Evolutionary conservation across 2,113 vertebrate genomes (phyloP), one percentile per base, ranked within the genome.

Genomic region (Tachysurus fulvidraco): DNA sequence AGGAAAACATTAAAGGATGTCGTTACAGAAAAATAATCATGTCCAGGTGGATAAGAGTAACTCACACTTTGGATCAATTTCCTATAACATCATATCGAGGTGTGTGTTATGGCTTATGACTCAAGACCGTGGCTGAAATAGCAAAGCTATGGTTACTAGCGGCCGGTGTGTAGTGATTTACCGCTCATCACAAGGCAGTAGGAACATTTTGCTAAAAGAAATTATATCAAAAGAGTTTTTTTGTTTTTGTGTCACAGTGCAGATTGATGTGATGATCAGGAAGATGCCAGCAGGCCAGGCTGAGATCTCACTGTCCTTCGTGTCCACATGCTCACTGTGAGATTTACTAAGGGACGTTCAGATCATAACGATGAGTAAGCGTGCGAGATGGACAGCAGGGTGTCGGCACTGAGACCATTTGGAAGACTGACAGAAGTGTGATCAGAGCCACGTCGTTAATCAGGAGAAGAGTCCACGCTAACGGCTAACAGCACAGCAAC

Each of bases 351-450:
- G 65, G 86, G 90, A 88, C 23, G 46, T 89, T 89, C 86, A 77
- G 92, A 90, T 92, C 90, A 91, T 95, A 93, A 92, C 89, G 90
- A 93, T 94, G 93, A 94, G 86, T 90, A 89, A 95, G 93, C 93
- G 92, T 86, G 83, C 46, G 85, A 92, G 93, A 94, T 88, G 88
- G 90, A 91, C 87, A 88, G 91, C 86, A 88, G 64, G 85, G 89
- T 90, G 88, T 92, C 91, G 86, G 89, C 88, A 88, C 85, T 89
- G 88, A 81, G 93, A 92, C 93, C 93, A 93, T 95, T 95, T 94
- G 92, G 93, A 95, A 93, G 93, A 94, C 87, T 93, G 95, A 95
- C 95, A 94, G 93, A 81, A 44, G 78, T 85, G 90, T 91, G 91
- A 94, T 95, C 92, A 91, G 90, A 91, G 92, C 89, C 85, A 84